Percentiles rank a stretch among this genome's conserved stretches.
These are phyloP conservation scores for Aulostomus chinensis DNA, from an alignment of 2,797 vertebrate species.

Conservation along the genomic window DNA sequence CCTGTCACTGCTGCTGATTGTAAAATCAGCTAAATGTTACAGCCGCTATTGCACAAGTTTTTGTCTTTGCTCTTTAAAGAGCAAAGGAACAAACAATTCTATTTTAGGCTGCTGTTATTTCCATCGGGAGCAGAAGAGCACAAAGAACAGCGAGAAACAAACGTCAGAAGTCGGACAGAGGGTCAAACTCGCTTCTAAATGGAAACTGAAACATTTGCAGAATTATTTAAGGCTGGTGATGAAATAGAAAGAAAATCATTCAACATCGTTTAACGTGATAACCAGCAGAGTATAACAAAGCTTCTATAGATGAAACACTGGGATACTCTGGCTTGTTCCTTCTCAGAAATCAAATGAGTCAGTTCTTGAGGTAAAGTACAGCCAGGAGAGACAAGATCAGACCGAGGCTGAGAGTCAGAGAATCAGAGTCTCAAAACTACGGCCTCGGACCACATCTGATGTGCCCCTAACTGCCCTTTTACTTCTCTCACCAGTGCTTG, in stretches of 20 bases:
- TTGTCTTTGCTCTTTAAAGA: constrained; percentile 8
- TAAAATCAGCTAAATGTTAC: constrained; percentile 35
- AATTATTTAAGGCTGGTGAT: neutral
- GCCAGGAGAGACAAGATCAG: neutral
- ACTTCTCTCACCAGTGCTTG: no score
- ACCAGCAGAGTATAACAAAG: no score
- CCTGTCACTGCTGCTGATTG: constrained; percentile 11
- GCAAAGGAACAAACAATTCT: neutral
- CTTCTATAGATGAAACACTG: no score
- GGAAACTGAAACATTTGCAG: neutral
- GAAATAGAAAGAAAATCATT: constrained; percentile 2
- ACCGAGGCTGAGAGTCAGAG: no score
- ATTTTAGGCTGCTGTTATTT: constrained; percentile 24
- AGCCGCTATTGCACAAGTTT: constrained; percentile 28
- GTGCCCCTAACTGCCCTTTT: no score
- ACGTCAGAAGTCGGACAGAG: neutral
- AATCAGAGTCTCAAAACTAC: constrained; percentile 2
- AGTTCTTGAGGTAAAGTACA: neutral
- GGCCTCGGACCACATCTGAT: neutral
- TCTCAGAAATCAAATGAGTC: neutral
- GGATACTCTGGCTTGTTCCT: neutral
- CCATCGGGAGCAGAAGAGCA: neutral
- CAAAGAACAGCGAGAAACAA: neutral
- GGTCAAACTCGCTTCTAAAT: neutral
- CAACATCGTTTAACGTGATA: no score